These are phyloP conservation scores for Pycnomerus fuliginosus DNA, from an alignment of 2,888 invertebrate species.

Conservation along the genomic window DNA sequence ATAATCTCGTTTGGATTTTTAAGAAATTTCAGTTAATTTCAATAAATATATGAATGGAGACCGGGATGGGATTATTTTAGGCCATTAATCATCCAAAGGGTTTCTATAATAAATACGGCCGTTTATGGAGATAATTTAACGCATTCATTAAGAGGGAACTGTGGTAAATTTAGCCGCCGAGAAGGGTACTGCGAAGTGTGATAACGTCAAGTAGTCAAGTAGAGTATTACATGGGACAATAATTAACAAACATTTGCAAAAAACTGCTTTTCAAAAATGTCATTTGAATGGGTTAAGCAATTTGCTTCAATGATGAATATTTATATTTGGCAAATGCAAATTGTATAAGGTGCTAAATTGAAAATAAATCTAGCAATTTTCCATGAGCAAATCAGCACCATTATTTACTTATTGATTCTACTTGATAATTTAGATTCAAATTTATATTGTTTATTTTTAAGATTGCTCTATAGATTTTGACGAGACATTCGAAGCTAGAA, in stretches of 20 bases:
- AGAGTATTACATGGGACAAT: conserved; percentile 19
- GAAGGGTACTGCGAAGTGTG: conserved; percentile 20
- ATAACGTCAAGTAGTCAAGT: conserved; percentile 25
- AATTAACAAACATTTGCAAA: conserved; percentile 27
- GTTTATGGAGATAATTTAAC: conserved; percentile 30
- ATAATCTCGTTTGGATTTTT: neutral
- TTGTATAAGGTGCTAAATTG: conserved; percentile 14
- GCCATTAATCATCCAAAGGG: conserved; percentile 29
- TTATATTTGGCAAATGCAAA: conserved; percentile 24
- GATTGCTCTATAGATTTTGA: neutral
- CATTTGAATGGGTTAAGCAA: conserved; percentile 17
- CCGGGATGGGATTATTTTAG: conserved; percentile 22
- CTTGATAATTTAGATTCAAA: neutral
- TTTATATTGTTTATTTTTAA: neutral
- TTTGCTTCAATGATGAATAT: conserved; percentile 24
- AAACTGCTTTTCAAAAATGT: conserved; percentile 25
- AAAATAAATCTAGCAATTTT: conserved; percentile 15
- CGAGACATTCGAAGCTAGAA: conserved; percentile 11
- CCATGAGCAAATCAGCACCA: conserved; percentile 3
- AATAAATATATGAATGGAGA: conserved; percentile 19
- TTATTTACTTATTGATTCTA: conserved; percentile 13
- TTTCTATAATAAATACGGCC: conserved; percentile 26
- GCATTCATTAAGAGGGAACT: conserved; percentile 25
- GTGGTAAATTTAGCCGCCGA: conserved; percentile 21
- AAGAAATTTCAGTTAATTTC: conserved; percentile 11